phyloP scores from a whole-genome alignment of 2,113 vertebrate genomes.

The Chloroceryle aenea region DNA sequence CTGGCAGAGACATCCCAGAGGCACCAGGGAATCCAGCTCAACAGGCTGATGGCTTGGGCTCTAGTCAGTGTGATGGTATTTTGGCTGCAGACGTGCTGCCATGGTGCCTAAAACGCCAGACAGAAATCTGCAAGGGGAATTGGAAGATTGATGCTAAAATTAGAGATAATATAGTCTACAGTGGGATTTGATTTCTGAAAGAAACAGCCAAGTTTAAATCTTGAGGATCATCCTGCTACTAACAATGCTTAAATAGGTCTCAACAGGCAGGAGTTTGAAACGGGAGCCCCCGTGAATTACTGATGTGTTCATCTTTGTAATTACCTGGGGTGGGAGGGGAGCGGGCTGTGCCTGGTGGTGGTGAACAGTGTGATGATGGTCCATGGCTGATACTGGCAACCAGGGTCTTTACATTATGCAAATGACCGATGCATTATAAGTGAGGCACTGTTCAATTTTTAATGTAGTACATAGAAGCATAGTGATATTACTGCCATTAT shows the following conservation, averaged over 20 bases:
- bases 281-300: not conserved
- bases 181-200: not conserved
- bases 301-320: not conserved
- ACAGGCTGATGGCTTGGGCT: not conserved
- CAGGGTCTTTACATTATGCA: constrained; percentile 6
- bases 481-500: constrained; percentile 53
- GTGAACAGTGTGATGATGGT: not conserved
- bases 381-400: not conserved
- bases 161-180: fast-evolving
- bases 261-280: not conserved
- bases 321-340: not conserved
- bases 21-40: not conserved
- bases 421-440: constrained; percentile 33
- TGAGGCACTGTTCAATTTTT: constrained; percentile 52
- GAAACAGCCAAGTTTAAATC: not conserved
- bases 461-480: constrained; percentile 29
- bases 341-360: fast-evolving
- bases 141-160: not conserved
- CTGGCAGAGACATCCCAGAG: not conserved
- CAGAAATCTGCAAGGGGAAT: not conserved
- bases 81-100: not conserved
- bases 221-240: not conserved
- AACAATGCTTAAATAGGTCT: not conserved
- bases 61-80: fast-evolving
- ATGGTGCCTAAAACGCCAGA: not conserved